Conservation (phyloP, 1,140 invertebrate genomes). For the Trigoniulus corallinus region DNA sequence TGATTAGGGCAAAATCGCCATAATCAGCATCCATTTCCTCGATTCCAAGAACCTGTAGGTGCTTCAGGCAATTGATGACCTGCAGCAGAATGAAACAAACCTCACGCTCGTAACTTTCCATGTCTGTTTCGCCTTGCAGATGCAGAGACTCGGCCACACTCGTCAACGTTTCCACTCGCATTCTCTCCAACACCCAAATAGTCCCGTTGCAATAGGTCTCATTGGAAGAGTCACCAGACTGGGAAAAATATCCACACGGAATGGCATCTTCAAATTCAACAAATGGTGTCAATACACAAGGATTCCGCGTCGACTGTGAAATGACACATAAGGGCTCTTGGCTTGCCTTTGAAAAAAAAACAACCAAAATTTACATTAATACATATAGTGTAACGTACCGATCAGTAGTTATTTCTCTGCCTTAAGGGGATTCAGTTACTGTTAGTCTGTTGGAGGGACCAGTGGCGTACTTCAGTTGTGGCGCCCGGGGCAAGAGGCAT, state of each 20-base stretch:
- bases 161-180: conserved; percentile 41
- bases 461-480: too few species aligned
- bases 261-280: conserved; percentile 60
- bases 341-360: too few species aligned
- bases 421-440: too few species aligned
- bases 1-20: conserved; percentile 37
- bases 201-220: not conserved
- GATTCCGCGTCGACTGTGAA: conserved; percentile 13
- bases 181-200: conserved; percentile 46
- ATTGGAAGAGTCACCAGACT: not conserved
- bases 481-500: too few species aligned
- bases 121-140: not conserved
- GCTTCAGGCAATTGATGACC: conserved; percentile 58
- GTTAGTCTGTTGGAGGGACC: too few species aligned
- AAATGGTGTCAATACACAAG: conserved; percentile 46
- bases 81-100: conserved; percentile 56
- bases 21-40: conserved; percentile 52
- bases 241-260: conserved; percentile 36
- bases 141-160: not conserved
- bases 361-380: too few species aligned
- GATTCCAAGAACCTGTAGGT: conserved; percentile 62
- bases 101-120: conserved; percentile 22
- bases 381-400: too few species aligned
- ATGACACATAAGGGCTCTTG: not conserved
- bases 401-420: too few species aligned